A percentile compares a stretch with the other conserved stretches of the same genome.
These are phyloP conservation scores for Poicephalus gulielmi DNA, from an alignment of 2,113 vertebrate genomes.

Conservation along the genomic window DNA sequence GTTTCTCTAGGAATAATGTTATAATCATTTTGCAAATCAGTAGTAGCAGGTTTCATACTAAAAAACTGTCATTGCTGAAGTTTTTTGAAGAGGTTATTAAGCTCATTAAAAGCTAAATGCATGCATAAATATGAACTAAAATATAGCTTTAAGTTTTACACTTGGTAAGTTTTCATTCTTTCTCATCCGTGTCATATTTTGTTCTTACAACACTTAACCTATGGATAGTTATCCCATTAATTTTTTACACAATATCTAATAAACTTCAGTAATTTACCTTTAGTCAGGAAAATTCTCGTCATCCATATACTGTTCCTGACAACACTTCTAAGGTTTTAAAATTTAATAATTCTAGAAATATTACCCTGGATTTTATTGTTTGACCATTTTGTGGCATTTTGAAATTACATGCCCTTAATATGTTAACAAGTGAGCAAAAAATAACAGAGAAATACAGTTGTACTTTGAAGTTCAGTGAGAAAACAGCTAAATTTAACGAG, in stretches of 20 bases:
- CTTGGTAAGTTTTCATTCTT: background rate
- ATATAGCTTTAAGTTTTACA: background rate
- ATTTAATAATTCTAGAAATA: background rate
- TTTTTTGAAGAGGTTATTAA: background rate
- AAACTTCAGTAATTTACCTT: background rate
- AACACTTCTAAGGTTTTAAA: background rate
- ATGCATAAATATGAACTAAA: background rate
- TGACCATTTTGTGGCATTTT: background rate
- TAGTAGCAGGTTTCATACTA: background rate
- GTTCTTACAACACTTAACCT: background rate
- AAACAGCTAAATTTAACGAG: background rate
- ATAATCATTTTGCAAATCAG: background rate
- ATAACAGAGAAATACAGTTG: background rate
- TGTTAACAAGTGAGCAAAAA: background rate
- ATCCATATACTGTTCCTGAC: background rate
- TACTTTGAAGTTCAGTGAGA: background rate
- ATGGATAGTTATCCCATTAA: background rate
- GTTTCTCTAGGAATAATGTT: background rate
- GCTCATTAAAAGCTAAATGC: background rate
- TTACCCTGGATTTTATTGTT: background rate
- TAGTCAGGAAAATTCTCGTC: background rate
- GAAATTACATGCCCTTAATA: background rate
- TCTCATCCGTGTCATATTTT: background rate
- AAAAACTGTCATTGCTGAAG: background rate
- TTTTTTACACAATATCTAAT: background rate